phyloP scores from a whole-genome alignment of 2,797 vertebrate genomes.

The Benthosema pterotum region DNA sequence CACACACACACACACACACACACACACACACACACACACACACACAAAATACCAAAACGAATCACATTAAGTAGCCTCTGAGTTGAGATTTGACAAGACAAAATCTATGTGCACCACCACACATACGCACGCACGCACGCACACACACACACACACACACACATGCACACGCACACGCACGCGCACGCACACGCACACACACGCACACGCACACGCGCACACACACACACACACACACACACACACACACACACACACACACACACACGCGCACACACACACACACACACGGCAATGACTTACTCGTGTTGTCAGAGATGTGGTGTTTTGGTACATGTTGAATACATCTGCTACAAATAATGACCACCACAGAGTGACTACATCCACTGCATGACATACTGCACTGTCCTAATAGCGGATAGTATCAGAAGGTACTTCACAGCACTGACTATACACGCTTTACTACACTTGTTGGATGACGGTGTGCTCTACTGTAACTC shows the following conservation, averaged over 20 bases:
- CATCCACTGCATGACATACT: conserved; percentile 75
- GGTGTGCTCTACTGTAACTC: neutral
- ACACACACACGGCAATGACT: conserved; percentile 58
- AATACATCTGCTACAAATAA: conserved; percentile 76
- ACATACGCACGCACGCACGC: too few species aligned
- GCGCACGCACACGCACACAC: neutral
- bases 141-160: neutral
- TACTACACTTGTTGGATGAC: too few species aligned
- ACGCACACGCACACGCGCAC: neutral
- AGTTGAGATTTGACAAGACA: too few species aligned
- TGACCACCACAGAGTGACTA: conserved; percentile 67
- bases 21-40: conserved; percentile 1
- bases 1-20: neutral
- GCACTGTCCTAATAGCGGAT: conserved; percentile 59
- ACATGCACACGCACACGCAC: neutral
- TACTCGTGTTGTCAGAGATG: conserved; percentile 68
- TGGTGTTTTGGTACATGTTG: conserved; percentile 77
- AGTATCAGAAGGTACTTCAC: conserved; percentile 27
- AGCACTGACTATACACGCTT: neutral
- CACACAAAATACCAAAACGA: neutral
- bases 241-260: neutral
- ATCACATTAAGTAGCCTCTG: too few species aligned
- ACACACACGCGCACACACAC: conserved; percentile 4
- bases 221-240: neutral
- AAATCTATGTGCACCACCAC: too few species aligned